Base-by-base conservation (phyloP, 2,888 invertebrate species). In the Diplazon laetatorius region DNA sequence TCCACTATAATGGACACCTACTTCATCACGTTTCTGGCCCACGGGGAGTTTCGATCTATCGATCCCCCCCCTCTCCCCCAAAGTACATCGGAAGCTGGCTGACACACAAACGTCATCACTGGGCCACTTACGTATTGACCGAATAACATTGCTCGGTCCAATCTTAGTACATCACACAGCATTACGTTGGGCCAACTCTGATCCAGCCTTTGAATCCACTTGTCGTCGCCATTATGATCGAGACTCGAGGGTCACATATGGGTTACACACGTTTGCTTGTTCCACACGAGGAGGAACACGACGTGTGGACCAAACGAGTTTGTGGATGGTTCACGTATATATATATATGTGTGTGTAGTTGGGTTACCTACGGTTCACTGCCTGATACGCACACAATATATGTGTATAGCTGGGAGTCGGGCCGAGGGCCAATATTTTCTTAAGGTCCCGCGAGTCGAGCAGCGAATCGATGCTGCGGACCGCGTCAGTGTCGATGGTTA, bases 361-460 rank as follows among this genome's bases (percentile, higher is more conserved):
- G 0, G 55, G 44, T 44, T 71, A 42, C 25, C n/a, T 25, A 25
- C 52, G 62, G 37, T 55, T 55, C 22, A 50, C 18, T 35, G 42
- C 30, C 50, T 14, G 50, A 70, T 25, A 39, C 16, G 12, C 16
- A 8, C 20, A 16, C 8, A 60, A n/a, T 35, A 57, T 57, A n/a
- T n/a, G n/a, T n/a, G n/a, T n/a, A n/a, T n/a, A n/a, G 37, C 16
- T 18, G 46, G 70, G 39, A 76, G 80, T 75, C 71, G 75, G 76
- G 76, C 76, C 63, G 70, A 30, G 76, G 75, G 86, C 87, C 87
- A 89, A 90, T 90, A 89, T 90, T 89, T 89, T 89, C 82, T 83
- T 85, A 88, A 86, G 85, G 68, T 63, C 55, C 62, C 62, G 18
- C 48, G 63, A 63, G 42, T 68, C 63, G 59, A 65, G 52, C 52